Base-by-base conservation (phyloP, 2,888 invertebrate genomes). In the Eremobia ochroleuca region DNA sequence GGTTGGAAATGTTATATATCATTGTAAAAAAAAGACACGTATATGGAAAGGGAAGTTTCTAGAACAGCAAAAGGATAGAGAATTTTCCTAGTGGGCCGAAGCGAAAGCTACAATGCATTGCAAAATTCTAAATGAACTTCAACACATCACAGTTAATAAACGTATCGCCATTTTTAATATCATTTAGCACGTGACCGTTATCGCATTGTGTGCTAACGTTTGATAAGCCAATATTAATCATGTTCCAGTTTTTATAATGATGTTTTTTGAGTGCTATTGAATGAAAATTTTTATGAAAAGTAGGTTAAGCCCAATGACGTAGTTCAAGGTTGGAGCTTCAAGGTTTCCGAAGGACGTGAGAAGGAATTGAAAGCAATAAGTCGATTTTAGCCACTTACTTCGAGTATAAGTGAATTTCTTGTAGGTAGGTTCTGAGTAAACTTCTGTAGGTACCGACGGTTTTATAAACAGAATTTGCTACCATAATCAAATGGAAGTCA, bases 161-260 rank as follows among this genome's bases (percentile, higher is more conserved):
- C 68, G 61, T 83, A 85, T 74, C 61, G 76, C 65, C 72, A 79
- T 77, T 87, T 83, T 81, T 83, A 71, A 73, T 72, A 76, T 64
- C 62, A 64, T 43, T 70, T n/a, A 49, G 58, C 83, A 81, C 73
- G 81, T 83, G 76, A 76, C 69, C 37, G 43, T 79, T 87, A 87
- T 87, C 87, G 84, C 40, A 43, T 68, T 73, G 43, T 81, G 77
- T 83, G 62, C 70, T 73, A 68, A 76, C 73, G 43, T 61, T 62
- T 78, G 83, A 87, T 87, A 87, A 85, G 81, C 77, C 55, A 76
- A 73, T 74, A 59, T 87, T 62, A 79, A 73, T 77, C 71, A 77
- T 79, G 62, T 74, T 67, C 25, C 55, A 43, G 31, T 69, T 74
- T 40, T 72, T 49, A 77, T 74, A 74, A 77, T 65, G 43, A 71